These are phyloP conservation scores for Rhipidura dahli DNA, from an alignment of 2,113 vertebrate genomes.

Conservation along the genomic window DNA sequence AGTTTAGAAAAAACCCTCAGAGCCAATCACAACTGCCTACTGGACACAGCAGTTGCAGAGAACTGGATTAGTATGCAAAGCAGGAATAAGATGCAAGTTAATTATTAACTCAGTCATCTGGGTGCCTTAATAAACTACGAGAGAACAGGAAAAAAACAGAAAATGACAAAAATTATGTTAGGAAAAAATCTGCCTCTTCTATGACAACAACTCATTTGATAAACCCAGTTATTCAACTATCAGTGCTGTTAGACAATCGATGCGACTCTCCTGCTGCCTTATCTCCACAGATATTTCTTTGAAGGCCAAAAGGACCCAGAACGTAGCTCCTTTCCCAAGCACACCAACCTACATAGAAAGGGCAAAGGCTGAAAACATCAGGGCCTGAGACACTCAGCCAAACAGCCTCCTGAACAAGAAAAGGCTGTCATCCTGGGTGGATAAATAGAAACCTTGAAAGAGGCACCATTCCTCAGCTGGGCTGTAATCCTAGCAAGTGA, in stretches of 20 bases:
- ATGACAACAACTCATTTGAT: not conserved
- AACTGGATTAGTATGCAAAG: conserved; percentile 11
- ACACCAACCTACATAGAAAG: not conserved
- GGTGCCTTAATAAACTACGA: not conserved
- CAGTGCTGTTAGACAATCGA: not conserved
- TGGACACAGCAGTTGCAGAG: not conserved
- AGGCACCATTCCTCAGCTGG: not conserved
- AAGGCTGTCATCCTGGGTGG: not conserved
- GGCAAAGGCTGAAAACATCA: not conserved
- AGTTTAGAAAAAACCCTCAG: not conserved
- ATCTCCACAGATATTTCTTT: not conserved
- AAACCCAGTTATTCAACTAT: not conserved
- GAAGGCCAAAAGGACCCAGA: not conserved
- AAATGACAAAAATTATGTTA: not conserved
- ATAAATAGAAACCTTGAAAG: not conserved
- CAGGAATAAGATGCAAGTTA: not conserved
- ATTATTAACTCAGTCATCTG: not conserved
- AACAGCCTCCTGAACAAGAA: not conserved
- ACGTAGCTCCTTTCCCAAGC: not conserved
- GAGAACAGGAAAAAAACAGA: not conserved
- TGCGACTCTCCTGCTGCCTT: not conserved
- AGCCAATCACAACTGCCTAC: not conserved
- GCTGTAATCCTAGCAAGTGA: not conserved
- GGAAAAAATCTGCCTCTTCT: not conserved
- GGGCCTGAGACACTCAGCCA: not conserved